These are phyloP conservation scores for Marisa cornuarietis DNA, from an alignment of 1,140 invertebrate genomes.

Conservation along the genomic window DNA sequence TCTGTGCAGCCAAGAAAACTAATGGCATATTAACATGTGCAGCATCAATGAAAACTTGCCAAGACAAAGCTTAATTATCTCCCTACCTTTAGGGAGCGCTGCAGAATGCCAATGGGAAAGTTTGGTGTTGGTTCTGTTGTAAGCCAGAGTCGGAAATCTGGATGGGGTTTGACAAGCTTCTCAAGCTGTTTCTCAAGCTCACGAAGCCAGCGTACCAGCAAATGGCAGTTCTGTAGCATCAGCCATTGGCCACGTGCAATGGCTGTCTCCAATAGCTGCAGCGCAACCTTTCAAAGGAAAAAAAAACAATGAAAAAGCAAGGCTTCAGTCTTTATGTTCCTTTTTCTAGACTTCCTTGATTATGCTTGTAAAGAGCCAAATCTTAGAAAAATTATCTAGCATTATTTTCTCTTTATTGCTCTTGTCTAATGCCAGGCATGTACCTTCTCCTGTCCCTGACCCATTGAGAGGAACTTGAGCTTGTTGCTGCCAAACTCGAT, in stretches of 20 bases:
- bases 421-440: neutral
- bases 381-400: too few species aligned
- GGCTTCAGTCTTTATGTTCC: neutral
- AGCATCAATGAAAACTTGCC: too few species aligned
- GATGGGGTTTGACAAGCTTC: conserved; percentile 80
- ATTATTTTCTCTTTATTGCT: neutral
- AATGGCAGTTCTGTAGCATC: conserved; percentile 90
- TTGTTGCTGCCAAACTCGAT: conserved; percentile 77
- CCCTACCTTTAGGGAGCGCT: conserved; percentile 82
- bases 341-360: neutral
- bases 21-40: too few species aligned
- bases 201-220: conserved; percentile 81
- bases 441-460: conserved; percentile 87
- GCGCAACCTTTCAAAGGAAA: conserved; percentile 71
- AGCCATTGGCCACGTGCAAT: conserved; percentile 85
- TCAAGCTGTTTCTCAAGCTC: conserved; percentile 85
- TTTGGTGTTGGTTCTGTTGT: conserved; percentile 85
- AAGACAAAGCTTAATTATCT: too few species aligned
- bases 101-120: conserved; percentile 89
- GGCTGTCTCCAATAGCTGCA: conserved; percentile 77
- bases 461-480: conserved; percentile 85
- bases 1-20: neutral
- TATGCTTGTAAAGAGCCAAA: neutral
- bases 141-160: conserved; percentile 90
- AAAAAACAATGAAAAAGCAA: neutral